Evolutionary conservation across 2,888 invertebrate species (phyloP), one percentile per base, ranked within the genome.

Genomic region (Trachelus troglodyta): DNA sequence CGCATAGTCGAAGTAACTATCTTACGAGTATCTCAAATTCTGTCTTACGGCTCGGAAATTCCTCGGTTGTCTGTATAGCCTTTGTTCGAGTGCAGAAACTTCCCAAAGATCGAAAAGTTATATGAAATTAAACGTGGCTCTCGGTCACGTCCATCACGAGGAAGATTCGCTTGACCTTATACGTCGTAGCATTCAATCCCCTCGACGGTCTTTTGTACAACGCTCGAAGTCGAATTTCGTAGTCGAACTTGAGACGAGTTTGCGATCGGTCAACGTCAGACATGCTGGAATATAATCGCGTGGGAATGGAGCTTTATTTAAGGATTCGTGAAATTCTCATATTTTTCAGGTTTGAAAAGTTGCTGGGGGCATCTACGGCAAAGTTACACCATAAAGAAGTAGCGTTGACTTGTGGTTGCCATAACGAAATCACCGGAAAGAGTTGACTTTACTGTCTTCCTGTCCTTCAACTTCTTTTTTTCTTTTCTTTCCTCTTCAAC

Each of bases 1-100:
- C 34, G 69, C 15, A 56, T 77, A 40, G 15, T 56, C 74, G 69
- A 69, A 75, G 69, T 40, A 69, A 74, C 73, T 69, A 9, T 34
- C 33, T 34, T 73, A 69, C 73, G 33, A 37, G 34, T 35, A 75
- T 34, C 74, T 56, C 23, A 23, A 9, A 3, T 12, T 71, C 71
- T 15, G 30, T 30, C 30, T 9, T 6, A 11, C 11, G 23, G 1
- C 30, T 34, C 9, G 11, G 30, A 71, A 31, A 11, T 33, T 71
- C 30, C 71, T 23, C 12, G 9, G 11, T 23, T 11, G 71, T 71
- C 71, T 11, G 30, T 33, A 34, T 31, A 71, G 23, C 12, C 30
- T 71, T 30, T 30, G 9, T 34, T 30, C 71, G 1, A 71, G 9
- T 34, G 71, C 30, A 15, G 71, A 11, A 34, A 30, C n/a, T 71